Conservation (phyloP, 2,888 invertebrate genomes). For the Drosophila parthenogenetica region DNA sequence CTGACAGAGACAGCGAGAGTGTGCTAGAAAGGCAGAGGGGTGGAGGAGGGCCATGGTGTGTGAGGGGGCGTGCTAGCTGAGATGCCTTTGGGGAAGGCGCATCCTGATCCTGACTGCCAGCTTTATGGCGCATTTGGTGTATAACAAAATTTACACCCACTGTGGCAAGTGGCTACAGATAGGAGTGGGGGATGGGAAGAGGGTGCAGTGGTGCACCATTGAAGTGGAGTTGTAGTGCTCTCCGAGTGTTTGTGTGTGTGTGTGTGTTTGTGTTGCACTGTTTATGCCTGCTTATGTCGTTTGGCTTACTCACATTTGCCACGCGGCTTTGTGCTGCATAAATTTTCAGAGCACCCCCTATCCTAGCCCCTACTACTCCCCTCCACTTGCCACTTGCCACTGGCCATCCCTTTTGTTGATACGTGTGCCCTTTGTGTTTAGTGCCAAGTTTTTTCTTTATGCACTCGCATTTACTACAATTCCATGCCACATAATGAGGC, state of each 20-base stretch:
- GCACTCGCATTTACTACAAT: slow-evolving; percentile 38
- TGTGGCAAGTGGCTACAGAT: slow-evolving; percentile 9
- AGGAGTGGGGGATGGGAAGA: not conserved
- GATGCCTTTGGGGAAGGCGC: slow-evolving; percentile 50
- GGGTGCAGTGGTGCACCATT: not conserved
- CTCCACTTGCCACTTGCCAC: slow-evolving; percentile 2
- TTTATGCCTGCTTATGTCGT: slow-evolving; percentile 79
- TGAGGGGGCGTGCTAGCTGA: slow-evolving; percentile 26
- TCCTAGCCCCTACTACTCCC: not conserved
- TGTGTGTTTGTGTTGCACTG: slow-evolving; percentile 40
- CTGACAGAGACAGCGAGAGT: not conserved
- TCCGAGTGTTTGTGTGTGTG: not conserved
- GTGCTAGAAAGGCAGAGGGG: not conserved
- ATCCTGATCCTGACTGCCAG: slow-evolving; percentile 54
- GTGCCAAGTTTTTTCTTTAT: slow-evolving; percentile 53
- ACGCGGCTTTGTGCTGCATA: slow-evolving; percentile 77
- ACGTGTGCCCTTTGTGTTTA: slow-evolving; percentile 74
- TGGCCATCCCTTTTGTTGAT: slow-evolving; percentile 1
- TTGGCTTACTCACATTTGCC: slow-evolving; percentile 79
- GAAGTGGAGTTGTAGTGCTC: slow-evolving; percentile 21
- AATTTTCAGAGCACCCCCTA: slow-evolving; percentile 54
- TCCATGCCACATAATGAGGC: slow-evolving; percentile 73
- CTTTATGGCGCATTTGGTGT: slow-evolving; percentile 78
- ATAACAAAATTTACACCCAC: slow-evolving; percentile 78
- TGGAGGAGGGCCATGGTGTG: not conserved